A percentile compares a stretch with the other conserved stretches of the same genome.
phyloP scores from a whole-genome alignment of 2,113 vertebrate species.

The Tragelaphus scriptus region DNA sequence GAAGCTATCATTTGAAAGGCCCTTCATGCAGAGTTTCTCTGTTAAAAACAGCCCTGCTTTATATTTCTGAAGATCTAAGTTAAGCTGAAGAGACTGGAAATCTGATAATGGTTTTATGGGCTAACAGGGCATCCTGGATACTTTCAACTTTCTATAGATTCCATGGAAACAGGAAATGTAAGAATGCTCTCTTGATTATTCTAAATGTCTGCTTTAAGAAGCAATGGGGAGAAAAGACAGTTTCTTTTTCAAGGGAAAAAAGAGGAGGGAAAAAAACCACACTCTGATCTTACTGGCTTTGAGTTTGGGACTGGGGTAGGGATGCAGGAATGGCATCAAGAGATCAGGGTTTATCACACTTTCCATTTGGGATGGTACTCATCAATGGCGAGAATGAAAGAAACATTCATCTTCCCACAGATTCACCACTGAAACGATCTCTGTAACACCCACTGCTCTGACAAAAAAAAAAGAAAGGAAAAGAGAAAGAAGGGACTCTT shows the following conservation, averaged over 20 bases:
- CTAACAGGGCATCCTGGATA: constrained; percentile 71
- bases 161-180: constrained; percentile 77
- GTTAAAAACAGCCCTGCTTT: constrained; percentile 70
- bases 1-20: constrained; percentile 75
- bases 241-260: constrained; percentile 67
- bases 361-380: constrained; percentile 84
- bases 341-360: constrained; percentile 85
- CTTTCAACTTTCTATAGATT: constrained; percentile 74
- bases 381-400: constrained; percentile 86
- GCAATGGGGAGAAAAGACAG: constrained; percentile 64
- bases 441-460: constrained; percentile 79
- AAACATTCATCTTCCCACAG: constrained; percentile 86
- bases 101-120: constrained; percentile 76
- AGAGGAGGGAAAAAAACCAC: constrained; percentile 23
- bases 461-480: not conserved
- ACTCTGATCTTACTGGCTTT: constrained; percentile 77
- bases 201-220: constrained; percentile 76
- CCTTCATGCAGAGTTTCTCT: constrained; percentile 75
- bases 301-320: constrained; percentile 56
- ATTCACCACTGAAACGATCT: constrained; percentile 85
- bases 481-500: not conserved
- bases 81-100: constrained; percentile 75
- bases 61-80: constrained; percentile 79
- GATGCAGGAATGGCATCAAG: constrained; percentile 76
- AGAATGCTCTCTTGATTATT: constrained; percentile 68